A percentile compares a stretch with the other conserved stretches of the same genome.
phyloP scores from a whole-genome alignment of 2,113 vertebrate genomes.

The Amblyornis subalaris region DNA sequence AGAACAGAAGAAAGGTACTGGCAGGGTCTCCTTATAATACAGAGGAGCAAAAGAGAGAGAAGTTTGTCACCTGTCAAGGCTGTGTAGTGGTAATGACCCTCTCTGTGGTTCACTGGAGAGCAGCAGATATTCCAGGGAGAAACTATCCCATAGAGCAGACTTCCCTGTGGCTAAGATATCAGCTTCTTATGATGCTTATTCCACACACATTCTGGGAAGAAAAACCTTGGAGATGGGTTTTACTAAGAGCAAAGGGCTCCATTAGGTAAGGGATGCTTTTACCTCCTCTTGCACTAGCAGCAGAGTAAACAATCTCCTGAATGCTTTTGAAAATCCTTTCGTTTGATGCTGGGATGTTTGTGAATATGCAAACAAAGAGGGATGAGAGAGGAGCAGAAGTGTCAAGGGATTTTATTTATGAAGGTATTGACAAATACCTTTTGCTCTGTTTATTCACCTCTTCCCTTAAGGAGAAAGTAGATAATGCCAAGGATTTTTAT shows the following conservation, averaged over 20 bases:
- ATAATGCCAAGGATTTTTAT: neutral
- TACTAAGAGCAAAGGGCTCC: neutral
- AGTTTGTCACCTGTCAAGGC: neutral
- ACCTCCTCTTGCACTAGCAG: neutral
- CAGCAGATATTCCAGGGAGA: neutral
- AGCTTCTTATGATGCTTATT: neutral
- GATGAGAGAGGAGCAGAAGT: neutral
- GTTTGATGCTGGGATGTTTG: neutral
- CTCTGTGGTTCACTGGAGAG: neutral
- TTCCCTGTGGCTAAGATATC: accelerated
- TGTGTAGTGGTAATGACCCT: neutral
- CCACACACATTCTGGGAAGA: neutral
- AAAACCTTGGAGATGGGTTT: neutral
- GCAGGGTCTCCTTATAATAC: neutral
- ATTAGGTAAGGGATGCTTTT: neutral
- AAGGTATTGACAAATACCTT: constrained; percentile 7
- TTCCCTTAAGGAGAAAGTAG: neutral
- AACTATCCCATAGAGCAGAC: neutral
- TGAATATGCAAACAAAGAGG: constrained; percentile 29
- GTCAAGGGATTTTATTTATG: constrained; percentile 11
- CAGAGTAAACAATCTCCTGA: neutral
- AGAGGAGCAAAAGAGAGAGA: neutral
- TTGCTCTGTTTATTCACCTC: neutral
- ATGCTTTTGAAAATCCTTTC: constrained; percentile 5
- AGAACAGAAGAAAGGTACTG: neutral